These are phyloP conservation scores for Leptogaster cylindrica DNA, from an alignment of 2,888 invertebrate genomes.

Conservation along the genomic window DNA sequence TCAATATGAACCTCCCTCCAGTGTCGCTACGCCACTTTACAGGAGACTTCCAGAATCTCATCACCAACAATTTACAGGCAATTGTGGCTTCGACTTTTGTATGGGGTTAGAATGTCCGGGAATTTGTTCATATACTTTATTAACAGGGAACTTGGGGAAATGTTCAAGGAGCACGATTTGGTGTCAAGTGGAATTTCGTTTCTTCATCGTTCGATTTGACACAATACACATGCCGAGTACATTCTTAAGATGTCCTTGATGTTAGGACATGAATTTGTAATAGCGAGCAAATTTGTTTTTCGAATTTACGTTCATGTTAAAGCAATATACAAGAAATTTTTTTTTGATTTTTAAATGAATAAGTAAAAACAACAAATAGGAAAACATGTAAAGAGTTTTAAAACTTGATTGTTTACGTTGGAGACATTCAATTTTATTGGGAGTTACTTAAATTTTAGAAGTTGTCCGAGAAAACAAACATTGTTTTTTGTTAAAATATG, in stretches of 20 bases:
- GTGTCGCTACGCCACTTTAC: not conserved
- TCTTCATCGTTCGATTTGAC: constrained; percentile 10
- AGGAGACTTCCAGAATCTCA: not conserved
- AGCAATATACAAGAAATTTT: not conserved
- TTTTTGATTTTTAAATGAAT: not conserved
- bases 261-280: constrained; percentile 35
- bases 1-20: constrained; percentile 21
- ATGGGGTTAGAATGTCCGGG: not conserved
- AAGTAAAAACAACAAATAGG: not conserved
- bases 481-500: too few species aligned
- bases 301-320: not conserved
- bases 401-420: too few species aligned
- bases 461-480: too few species aligned
- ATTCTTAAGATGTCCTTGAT: not conserved
- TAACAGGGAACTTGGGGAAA: constrained; percentile 4
- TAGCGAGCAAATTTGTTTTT: constrained; percentile 19
- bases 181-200: constrained; percentile 32
- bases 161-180: constrained; percentile 23
- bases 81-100: not conserved
- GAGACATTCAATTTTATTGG: too few species aligned
- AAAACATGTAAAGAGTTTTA: not conserved
- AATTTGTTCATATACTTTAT: constrained; percentile 13
- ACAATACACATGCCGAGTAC: constrained; percentile 9
- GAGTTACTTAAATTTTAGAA: too few species aligned
- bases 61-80: not conserved